A percentile compares a stretch with the other conserved stretches of the same genome.
Evolutionary conservation across 2,888 invertebrate genomes (phyloP).

Genomic region (Muscina levida): DNA sequence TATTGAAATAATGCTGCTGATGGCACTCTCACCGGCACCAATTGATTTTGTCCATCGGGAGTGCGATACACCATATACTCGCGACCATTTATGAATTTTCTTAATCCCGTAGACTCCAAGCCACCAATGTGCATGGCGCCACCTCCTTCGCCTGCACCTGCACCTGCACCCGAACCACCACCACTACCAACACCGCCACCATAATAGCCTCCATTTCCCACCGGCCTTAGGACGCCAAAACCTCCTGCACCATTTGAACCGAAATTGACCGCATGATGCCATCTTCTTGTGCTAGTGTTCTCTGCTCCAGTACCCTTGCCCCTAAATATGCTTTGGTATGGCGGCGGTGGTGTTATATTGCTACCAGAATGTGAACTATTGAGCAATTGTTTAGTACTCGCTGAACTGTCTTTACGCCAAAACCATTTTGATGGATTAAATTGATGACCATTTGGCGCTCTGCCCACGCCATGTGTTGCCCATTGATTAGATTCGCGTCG

Average conservation of each 20-base stretch:
- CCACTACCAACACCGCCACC: slow-evolving; percentile 58
- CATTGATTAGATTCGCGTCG: slow-evolving; percentile 70
- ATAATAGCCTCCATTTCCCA: slow-evolving; percentile 66
- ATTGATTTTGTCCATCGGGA: slow-evolving; percentile 83
- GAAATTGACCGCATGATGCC: slow-evolving; percentile 53
- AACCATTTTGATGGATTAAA: slow-evolving; percentile 72
- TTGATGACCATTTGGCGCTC: slow-evolving; percentile 73
- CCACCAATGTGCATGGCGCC: slow-evolving; percentile 38
- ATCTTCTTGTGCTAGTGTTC: slow-evolving; percentile 21
- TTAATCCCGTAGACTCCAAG: slow-evolving; percentile 76
- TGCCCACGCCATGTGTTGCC: slow-evolving; percentile 73
- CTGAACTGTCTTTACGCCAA: slow-evolving; percentile 62
- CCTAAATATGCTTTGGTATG: slow-evolving; percentile 82
- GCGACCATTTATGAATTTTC: slow-evolving; percentile 86
- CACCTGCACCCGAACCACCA: slow-evolving; percentile 63
- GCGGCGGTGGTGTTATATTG: slow-evolving; percentile 83
- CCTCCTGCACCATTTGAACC: slow-evolving; percentile 55
- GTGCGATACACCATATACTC: slow-evolving; percentile 87
- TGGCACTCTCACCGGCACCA: slow-evolving; percentile 88
- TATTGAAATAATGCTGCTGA: slow-evolving; percentile 89
- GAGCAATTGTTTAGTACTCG: slow-evolving; percentile 67
- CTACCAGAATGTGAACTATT: slow-evolving; percentile 68
- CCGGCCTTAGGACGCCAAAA: slow-evolving; percentile 58
- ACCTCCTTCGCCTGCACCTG: slow-evolving; percentile 26
- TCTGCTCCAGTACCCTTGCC: slow-evolving; percentile 56